These are phyloP conservation scores for Andrena fulva DNA, from an alignment of 2,888 invertebrate genomes.

Conservation along the genomic window DNA sequence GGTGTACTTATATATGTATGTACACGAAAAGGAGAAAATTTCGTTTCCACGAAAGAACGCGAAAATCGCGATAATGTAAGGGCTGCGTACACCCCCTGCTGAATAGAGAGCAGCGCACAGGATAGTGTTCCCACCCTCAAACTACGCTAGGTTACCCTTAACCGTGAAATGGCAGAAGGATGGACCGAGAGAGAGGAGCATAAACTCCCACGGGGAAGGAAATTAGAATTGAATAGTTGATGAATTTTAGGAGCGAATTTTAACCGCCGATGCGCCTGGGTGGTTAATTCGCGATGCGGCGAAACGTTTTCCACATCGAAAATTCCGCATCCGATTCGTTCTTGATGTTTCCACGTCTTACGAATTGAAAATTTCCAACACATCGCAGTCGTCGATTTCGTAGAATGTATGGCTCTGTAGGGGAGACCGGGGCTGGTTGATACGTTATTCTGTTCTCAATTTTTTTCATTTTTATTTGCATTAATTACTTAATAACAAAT, in stretches of 20 bases:
- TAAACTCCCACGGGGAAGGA: constrained; percentile 75
- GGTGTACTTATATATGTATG: neutral
- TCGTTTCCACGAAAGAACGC: too few species aligned
- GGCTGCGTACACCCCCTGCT: constrained; percentile 30
- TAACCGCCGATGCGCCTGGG: constrained; percentile 63
- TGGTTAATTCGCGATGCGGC: constrained; percentile 49
- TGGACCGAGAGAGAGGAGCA: constrained; percentile 25
- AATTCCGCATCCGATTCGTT: constrained; percentile 14
- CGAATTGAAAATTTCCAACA: neutral
- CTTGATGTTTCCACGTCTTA: constrained; percentile 1
- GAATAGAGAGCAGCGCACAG: constrained; percentile 48
- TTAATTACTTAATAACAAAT: too few species aligned
- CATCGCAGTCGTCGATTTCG: neutral
- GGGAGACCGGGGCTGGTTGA: neutral
- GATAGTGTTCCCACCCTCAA: constrained; percentile 52
- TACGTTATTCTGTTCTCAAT: neutral
- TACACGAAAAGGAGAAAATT: too few species aligned
- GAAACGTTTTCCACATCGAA: constrained; percentile 53
- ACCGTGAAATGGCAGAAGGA: constrained; percentile 48
- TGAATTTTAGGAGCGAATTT: constrained; percentile 80
- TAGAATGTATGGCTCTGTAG: neutral
- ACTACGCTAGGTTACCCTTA: constrained; percentile 36
- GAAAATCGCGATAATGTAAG: constrained; percentile 33
- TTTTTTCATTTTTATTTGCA: too few species aligned
- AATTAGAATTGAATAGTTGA: constrained; percentile 84